Percentiles rank a stretch among this genome's conserved stretches.
Conservation (phyloP, 2,797 vertebrate species). For the Urocyon cinereoargenteus region DNA sequence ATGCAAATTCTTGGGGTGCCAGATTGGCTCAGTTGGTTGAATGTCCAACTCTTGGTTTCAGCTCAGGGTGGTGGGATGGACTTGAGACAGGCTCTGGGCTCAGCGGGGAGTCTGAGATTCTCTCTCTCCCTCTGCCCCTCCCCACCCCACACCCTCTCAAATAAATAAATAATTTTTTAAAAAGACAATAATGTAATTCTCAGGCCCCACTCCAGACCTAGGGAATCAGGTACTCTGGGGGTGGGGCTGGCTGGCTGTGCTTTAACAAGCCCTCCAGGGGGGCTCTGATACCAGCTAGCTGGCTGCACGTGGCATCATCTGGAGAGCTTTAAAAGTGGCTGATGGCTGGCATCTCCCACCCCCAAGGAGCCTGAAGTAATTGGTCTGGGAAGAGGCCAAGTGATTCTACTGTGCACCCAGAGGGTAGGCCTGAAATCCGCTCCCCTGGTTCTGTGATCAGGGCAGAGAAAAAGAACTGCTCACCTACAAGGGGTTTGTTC, state of each 20-base stretch:
- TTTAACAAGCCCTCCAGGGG: conserved; percentile 38
- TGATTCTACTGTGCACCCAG: neutral
- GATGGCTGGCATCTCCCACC: neutral
- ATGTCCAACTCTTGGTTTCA: neutral
- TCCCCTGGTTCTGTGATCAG: neutral
- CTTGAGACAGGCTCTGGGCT: neutral
- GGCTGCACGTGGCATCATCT: neutral
- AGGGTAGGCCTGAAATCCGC: neutral
- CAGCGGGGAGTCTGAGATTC: neutral
- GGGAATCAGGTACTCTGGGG: neutral
- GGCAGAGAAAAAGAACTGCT: neutral
- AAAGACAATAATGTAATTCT: neutral
- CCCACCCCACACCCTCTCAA: neutral
- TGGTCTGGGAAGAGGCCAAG: neutral
- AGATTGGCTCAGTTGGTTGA: neutral
- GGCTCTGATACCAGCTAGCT: neutral
- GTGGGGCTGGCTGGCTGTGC: neutral
- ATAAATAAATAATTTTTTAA: neutral
- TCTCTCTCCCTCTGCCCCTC: neutral
- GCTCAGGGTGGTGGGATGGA: neutral
- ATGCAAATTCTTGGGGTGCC: neutral
- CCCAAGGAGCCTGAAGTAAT: neutral
- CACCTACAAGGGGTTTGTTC: neutral
- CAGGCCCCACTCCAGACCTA: neutral
- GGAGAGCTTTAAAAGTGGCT: neutral